A percentile compares a stretch with the other conserved stretches of the same genome.
Evolutionary conservation across 2,797 vertebrate species (phyloP).

Genomic region (Rhabdomys pumilio): DNA sequence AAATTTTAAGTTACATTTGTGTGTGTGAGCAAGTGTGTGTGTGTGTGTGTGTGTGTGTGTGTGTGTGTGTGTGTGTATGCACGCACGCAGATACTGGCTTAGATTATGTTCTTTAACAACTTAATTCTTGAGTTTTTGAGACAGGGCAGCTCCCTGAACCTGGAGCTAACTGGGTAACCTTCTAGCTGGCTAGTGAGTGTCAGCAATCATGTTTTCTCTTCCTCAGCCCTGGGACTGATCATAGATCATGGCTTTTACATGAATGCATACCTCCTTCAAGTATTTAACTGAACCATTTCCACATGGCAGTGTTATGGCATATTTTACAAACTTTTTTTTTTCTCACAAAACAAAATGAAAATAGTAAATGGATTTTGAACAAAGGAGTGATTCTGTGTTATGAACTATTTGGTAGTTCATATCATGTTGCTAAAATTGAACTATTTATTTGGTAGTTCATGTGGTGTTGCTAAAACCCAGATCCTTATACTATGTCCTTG

Average conservation of each 20-base stretch:
- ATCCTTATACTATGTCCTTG: neutral
- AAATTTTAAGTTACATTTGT: neutral
- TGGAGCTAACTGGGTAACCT: neutral
- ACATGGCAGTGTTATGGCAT: neutral
- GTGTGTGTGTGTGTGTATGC: neutral
- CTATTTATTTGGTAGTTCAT: too few species aligned
- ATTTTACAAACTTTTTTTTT: neutral
- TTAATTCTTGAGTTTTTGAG: neutral
- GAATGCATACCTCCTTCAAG: neutral
- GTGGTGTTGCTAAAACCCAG: neutral
- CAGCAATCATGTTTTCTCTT: neutral
- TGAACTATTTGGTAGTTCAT: neutral
- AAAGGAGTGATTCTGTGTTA: neutral
- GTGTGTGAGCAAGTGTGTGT: neutral
- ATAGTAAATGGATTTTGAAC: neutral
- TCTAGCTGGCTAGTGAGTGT: neutral
- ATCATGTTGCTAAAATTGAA: too few species aligned
- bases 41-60: too few species aligned
- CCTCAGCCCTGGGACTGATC: neutral
- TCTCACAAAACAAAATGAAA: neutral
- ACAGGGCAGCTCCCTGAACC: neutral
- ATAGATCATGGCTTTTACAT: neutral
- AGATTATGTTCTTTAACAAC: neutral
- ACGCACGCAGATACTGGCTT: neutral
- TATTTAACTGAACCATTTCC: neutral